Percentiles rank a stretch among this genome's conserved stretches.
These are phyloP conservation scores for Vombatus ursinus DNA, from an alignment of 2,113 vertebrate species.

Conservation along the genomic window DNA sequence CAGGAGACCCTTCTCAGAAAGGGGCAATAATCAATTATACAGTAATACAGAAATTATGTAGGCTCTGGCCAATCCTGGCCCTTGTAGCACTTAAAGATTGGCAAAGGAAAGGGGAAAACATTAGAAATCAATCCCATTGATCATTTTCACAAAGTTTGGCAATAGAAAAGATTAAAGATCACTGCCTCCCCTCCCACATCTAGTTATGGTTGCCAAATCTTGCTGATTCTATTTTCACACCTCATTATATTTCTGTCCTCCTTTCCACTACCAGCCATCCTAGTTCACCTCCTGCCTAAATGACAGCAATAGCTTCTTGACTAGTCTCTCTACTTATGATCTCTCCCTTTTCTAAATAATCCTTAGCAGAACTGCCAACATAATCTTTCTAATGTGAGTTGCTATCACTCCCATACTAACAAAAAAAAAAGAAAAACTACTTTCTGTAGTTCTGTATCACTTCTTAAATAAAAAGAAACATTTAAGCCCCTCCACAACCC, in stretches of 20 bases:
- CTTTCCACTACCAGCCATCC: background rate
- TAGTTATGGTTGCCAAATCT: background rate
- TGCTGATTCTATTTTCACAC: background rate
- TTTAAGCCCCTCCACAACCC: background rate
- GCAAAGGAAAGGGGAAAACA: slow-evolving; percentile 36
- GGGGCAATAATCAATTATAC: background rate
- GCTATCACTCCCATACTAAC: background rate
- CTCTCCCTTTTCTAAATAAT: background rate
- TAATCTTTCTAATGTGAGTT: background rate
- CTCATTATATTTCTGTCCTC: background rate
- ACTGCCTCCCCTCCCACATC: background rate
- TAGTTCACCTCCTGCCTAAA: background rate
- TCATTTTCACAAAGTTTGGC: slow-evolving; percentile 23
- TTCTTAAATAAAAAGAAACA: background rate
- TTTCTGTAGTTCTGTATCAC: background rate
- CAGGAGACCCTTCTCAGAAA: background rate
- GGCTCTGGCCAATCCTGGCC: background rate
- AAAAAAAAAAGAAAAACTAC: too few relatives aligned
- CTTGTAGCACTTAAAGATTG: slow-evolving; percentile 1
- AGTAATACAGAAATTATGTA: background rate
- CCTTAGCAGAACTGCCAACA: background rate
- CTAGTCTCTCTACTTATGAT: background rate
- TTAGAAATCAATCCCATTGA: slow-evolving; percentile 40
- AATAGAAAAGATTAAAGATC: slow-evolving; percentile 25
- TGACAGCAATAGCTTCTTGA: background rate